Conservation (phyloP, 2,888 invertebrate species). For the Pachydiplax longipennis region DNA sequence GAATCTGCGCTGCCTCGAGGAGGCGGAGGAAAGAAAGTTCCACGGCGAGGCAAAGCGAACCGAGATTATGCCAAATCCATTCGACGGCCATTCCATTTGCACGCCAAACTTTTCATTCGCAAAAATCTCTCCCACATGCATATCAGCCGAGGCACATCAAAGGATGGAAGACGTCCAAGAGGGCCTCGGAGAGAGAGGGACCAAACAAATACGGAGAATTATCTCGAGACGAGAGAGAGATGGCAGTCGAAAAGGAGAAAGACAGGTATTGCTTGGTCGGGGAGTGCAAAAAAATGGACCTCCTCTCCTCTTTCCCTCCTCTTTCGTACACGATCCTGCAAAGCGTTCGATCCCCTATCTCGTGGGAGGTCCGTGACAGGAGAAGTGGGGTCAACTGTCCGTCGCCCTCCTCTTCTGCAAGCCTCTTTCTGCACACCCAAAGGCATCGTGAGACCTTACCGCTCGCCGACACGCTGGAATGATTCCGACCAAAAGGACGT, state of each 20-base stretch:
- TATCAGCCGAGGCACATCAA: neutral
- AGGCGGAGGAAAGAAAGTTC: neutral
- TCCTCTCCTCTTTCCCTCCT: neutral
- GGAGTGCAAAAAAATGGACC: neutral
- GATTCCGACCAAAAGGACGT: neutral
- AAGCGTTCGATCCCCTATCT: slow-evolving; percentile 13
- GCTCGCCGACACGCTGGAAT: too few species aligned
- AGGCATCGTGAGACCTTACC: neutral
- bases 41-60: neutral
- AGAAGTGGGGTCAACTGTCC: slow-evolving; percentile 9
- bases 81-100: neutral
- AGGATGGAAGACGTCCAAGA: neutral
- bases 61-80: neutral
- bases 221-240: slow-evolving; percentile 2
- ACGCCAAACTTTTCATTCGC: neutral
- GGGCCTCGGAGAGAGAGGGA: neutral
- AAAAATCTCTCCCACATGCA: neutral
- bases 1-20: neutral
- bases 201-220: neutral
- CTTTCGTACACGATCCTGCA: neutral
- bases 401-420: neutral
- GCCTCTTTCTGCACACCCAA: neutral
- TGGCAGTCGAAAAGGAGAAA: slow-evolving; percentile 10
- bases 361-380: slow-evolving; percentile 14
- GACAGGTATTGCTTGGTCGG: slow-evolving; percentile 13